A percentile compares a stretch with the other conserved stretches of the same genome.
Evolutionary conservation across 2,888 invertebrate genomes (phyloP).

Genomic region (Chymomyza caudatula): DNA sequence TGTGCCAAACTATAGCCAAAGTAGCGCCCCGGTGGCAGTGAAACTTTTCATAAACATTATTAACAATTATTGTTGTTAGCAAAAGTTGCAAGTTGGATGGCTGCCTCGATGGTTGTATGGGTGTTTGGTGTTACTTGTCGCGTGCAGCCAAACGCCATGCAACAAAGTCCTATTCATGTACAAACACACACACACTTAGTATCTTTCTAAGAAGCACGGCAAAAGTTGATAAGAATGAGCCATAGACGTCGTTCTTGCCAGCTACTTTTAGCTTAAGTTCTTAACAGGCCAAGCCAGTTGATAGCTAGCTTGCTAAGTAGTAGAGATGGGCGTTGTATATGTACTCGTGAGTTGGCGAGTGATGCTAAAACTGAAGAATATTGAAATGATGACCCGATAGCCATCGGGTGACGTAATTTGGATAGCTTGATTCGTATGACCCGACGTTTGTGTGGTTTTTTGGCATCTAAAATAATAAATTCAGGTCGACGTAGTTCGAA

Average conservation of each 20-base stretch:
- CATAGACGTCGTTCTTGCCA: slow-evolving; percentile 58
- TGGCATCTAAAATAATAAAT: no score
- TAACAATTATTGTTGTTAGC: slow-evolving; percentile 72
- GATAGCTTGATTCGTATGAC: no score
- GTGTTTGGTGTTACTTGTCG: slow-evolving; percentile 47
- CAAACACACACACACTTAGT: slow-evolving; percentile 17
- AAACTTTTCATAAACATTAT: slow-evolving; percentile 74
- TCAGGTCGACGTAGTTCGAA: no score
- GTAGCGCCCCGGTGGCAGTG: slow-evolving; percentile 37
- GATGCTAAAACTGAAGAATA: no score
- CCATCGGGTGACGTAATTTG: no score
- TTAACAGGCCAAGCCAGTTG: slow-evolving; percentile 25
- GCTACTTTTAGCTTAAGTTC: slow-evolving; percentile 43
- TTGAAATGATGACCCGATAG: no score
- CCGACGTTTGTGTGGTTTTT: no score
- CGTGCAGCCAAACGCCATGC: slow-evolving; percentile 53
- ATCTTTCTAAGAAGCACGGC: slow-evolving; percentile 46
- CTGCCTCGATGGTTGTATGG: slow-evolving; percentile 28
- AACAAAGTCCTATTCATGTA: slow-evolving; percentile 37
- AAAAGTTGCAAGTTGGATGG: slow-evolving; percentile 60
- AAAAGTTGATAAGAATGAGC: slow-evolving; percentile 69
- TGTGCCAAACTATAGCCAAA: slow-evolving; percentile 51
- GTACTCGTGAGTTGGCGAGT: background rate
- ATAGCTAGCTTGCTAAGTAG: background rate
- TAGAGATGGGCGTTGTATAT: slow-evolving; percentile 15